phyloP scores from a whole-genome alignment of 2,888 invertebrate genomes.

The Chloroclystis v-ata region DNA sequence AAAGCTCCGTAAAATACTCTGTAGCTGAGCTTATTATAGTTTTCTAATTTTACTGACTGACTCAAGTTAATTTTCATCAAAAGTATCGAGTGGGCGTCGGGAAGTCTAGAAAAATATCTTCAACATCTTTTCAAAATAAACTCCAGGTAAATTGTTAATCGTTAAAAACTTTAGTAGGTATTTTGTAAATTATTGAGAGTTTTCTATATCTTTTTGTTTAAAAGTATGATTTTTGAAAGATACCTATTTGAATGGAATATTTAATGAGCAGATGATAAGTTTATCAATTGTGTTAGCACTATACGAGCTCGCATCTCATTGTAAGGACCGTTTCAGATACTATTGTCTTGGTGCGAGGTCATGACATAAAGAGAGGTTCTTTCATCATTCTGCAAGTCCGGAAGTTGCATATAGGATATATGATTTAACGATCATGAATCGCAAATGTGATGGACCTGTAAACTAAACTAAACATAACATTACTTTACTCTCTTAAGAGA shows the following conservation, averaged over 20 bases:
- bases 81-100: conserved; percentile 9
- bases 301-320: conserved; percentile 28
- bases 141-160: no score
- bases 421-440: conserved; percentile 12
- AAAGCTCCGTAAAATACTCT: conserved; percentile 2
- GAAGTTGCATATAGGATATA: conserved; percentile 37
- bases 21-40: conserved; percentile 9
- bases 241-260: no score
- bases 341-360: conserved; percentile 40
- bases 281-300: no score
- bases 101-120: conserved; percentile 7
- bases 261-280: no score
- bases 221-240: no score
- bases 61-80: conserved; percentile 13
- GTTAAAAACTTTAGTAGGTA: no score
- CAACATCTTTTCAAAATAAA: conserved; percentile 4
- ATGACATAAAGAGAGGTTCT: conserved; percentile 45
- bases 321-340: conserved; percentile 36
- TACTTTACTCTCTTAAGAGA: no score
- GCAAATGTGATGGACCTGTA: no score
- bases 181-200: no score
- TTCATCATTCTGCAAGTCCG: conserved; percentile 36
- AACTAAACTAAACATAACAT: no score
- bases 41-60: conserved; percentile 15
- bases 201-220: conserved; percentile 1